Conservation (phyloP, 2,797 vertebrate genomes). For the Hoplostethus atlanticus region DNA sequence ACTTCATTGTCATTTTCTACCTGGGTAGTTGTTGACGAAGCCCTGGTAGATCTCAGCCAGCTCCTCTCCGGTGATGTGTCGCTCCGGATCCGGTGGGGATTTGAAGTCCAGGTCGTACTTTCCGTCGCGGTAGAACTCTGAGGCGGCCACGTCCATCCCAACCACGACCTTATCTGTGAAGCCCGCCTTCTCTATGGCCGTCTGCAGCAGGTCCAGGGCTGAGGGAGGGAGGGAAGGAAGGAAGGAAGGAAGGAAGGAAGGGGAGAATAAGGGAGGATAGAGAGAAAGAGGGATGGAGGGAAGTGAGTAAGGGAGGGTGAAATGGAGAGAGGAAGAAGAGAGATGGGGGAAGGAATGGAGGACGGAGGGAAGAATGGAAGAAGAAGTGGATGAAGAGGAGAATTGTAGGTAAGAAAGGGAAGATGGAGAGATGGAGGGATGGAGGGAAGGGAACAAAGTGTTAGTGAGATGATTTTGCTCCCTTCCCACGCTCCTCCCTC, state of each 20-base stretch:
- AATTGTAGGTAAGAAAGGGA: background rate
- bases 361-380: too few species aligned
- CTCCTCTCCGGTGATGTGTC: constrained; percentile 91
- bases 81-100: constrained; percentile 89
- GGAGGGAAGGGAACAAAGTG: background rate
- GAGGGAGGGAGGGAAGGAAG: constrained; percentile 6
- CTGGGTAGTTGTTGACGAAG: constrained; percentile 95
- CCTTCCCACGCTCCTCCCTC: background rate
- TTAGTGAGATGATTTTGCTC: background rate
- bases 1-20: constrained; percentile 66
- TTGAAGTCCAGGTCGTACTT: constrained; percentile 97
- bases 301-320: background rate
- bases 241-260: background rate
- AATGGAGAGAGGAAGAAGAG: background rate
- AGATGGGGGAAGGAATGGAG: constrained; percentile 51
- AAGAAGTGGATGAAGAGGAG: background rate
- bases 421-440: background rate
- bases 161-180: constrained; percentile 96
- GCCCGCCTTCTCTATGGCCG: constrained; percentile 93
- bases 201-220: constrained; percentile 95
- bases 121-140: constrained; percentile 92
- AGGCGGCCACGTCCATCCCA: constrained; percentile 95
- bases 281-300: background rate
- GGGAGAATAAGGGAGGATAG: background rate
- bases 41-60: constrained; percentile 93